These are phyloP conservation scores for Epiperipatus broadwayi DNA, from an alignment of 2,888 invertebrate genomes.

Conservation along the genomic window DNA sequence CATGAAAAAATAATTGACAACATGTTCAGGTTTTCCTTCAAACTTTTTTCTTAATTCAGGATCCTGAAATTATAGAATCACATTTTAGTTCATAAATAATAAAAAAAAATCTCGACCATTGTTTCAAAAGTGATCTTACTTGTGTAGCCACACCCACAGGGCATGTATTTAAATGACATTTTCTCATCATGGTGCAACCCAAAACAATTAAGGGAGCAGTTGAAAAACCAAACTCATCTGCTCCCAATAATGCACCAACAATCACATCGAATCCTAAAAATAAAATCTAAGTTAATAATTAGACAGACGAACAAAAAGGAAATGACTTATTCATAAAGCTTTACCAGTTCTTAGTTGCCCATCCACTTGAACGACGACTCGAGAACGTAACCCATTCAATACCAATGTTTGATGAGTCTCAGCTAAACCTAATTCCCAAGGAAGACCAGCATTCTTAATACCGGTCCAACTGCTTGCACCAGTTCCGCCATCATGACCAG, in stretches of 20 bases:
- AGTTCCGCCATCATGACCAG: slow-evolving; percentile 97
- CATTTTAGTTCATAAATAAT: neutral
- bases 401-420: slow-evolving; percentile 95
- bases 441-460: slow-evolving; percentile 89
- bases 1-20: slow-evolving; percentile 92
- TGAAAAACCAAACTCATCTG: slow-evolving; percentile 96
- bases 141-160: slow-evolving; percentile 98
- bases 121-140: too few species aligned
- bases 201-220: slow-evolving; percentile 92
- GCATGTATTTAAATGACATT: slow-evolving; percentile 96
- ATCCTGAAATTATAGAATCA: slow-evolving; percentile 36
- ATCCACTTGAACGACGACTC: slow-evolving; percentile 87
- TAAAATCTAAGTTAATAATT: slow-evolving; percentile 14
- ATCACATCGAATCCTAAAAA: slow-evolving; percentile 67
- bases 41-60: slow-evolving; percentile 85
- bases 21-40: slow-evolving; percentile 89
- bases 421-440: slow-evolving; percentile 94
- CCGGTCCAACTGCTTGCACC: slow-evolving; percentile 99
- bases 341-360: slow-evolving; percentile 44
- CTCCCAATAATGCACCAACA: slow-evolving; percentile 82
- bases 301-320: slow-evolving; percentile 5
- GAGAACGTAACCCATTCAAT: slow-evolving; percentile 71
- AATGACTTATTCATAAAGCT: slow-evolving; percentile 1
- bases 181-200: slow-evolving; percentile 99
- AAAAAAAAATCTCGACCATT: slow-evolving; percentile 1